phyloP scores from a whole-genome alignment of 1,140 invertebrate species.

The Thaumatotibia leucotreta region DNA sequence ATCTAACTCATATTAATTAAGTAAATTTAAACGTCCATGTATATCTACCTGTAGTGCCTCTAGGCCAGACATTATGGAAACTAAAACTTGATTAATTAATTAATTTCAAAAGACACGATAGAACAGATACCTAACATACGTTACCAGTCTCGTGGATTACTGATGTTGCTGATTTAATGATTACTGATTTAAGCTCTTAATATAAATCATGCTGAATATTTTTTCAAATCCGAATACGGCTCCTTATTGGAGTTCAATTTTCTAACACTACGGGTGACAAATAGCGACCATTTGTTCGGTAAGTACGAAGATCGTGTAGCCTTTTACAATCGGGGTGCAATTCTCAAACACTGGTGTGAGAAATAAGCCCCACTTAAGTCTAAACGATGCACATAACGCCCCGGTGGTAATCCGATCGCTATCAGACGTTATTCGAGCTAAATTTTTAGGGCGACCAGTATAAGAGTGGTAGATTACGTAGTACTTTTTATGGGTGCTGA shows the following conservation, averaged over 20 bases:
- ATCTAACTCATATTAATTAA: too few species aligned
- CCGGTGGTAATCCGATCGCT: neutral
- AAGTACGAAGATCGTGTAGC: neutral
- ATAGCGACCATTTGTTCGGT: neutral
- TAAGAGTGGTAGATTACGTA: too few species aligned
- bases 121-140: too few species aligned
- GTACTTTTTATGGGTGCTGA: neutral
- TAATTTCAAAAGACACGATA: too few species aligned
- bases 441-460: neutral
- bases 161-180: too few species aligned
- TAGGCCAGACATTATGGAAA: too few species aligned
- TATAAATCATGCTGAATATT: neutral
- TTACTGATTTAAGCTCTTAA: too few species aligned
- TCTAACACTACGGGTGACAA: neutral
- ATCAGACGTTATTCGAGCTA: neutral
- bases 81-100: too few species aligned
- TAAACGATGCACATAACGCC: slow-evolving; percentile 2
- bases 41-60: too few species aligned
- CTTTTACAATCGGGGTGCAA: neutral
- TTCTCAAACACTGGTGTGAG: neutral
- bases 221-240: neutral
- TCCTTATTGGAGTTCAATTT: neutral
- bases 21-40: too few species aligned
- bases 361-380: neutral
- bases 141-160: too few species aligned